Evolutionary conservation across 2,113 vertebrate genomes (phyloP).

Genomic region (Egretta garzetta): DNA sequence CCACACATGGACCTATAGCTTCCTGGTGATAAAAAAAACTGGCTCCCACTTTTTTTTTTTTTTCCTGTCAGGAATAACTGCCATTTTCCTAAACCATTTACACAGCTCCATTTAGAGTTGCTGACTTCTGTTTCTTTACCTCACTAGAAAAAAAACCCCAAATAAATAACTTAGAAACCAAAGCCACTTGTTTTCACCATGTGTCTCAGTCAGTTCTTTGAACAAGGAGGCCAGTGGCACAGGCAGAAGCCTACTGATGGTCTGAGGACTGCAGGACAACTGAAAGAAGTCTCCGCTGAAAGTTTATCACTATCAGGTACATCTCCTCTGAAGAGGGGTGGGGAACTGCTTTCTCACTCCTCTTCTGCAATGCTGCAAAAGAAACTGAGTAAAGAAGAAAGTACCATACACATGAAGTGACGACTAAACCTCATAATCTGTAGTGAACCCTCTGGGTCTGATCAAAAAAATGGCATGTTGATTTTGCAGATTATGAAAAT

Average conservation of each 20-base stretch:
- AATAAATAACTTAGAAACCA: neutral
- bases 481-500: neutral
- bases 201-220: neutral
- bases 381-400: neutral
- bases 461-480: neutral
- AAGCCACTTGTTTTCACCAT: neutral
- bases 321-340: neutral
- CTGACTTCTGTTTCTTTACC: neutral
- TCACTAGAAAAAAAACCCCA: neutral
- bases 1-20: neutral
- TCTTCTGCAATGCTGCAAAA: neutral
- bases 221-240: neutral
- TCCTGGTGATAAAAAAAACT: neutral
- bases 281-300: neutral
- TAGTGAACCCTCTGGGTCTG: neutral
- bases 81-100: neutral
- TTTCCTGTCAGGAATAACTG: neutral
- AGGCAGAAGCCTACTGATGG: neutral
- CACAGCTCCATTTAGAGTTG: neutral
- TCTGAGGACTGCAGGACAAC: neutral
- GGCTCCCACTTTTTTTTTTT: neutral
- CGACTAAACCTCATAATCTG: neutral
- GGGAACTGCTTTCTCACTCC: neutral
- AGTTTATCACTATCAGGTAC: neutral
- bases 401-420: neutral